Base-by-base conservation (phyloP, 2,888 invertebrate species). In the Scotopteryx bipunctaria region DNA sequence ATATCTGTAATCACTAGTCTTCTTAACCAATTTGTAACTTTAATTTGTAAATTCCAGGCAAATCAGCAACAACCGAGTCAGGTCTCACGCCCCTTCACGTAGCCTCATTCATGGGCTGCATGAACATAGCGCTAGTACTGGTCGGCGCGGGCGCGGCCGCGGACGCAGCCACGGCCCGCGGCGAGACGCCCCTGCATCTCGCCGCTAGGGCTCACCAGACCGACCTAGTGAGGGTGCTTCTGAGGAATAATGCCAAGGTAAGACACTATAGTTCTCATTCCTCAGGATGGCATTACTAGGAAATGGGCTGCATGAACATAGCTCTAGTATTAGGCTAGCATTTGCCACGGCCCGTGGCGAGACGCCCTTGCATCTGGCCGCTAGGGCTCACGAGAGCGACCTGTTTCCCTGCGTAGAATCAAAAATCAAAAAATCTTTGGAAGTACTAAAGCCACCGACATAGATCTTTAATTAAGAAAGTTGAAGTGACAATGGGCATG, bases 81-180 rank as follows among this genome's bases (percentile, higher is more conserved):
- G 99, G 99, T 0, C 91, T 99, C 64, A 99, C 99, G 1, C 98
- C 99, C 0, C 92, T 99, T 16, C 99, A 99, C 89, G 99, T 99
- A 56, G 98, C 99, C 4, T 95, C 98, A 67, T 99, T 99, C 91
- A 99, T 99, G 99, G 99, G 99, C 53, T 98, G 98, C 85, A 98
- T 99, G 97, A 98, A 99, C 91, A 99, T 99, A 75, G 99, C 99
- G 59, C 95, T 99, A 72, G 98, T 96, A 64, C 66, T 99, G 77
- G 92, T 99, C 57, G 64, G 94, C 94, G 98, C 98, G 70, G 97
- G 98, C 59, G 98, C 98, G 13, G 95, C 95, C 73, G 96, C 98
- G 0, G 98, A 99, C 89, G 95, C 97, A 46, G 95, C 97, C 54
- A 99, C 99, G 0, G 97, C 99, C 14, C 92, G 99, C 13, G 99